Percentiles rank a stretch among this genome's conserved stretches.
Conservation (phyloP, 2,888 invertebrate genomes). For the Parochlus steinenii region DNA sequence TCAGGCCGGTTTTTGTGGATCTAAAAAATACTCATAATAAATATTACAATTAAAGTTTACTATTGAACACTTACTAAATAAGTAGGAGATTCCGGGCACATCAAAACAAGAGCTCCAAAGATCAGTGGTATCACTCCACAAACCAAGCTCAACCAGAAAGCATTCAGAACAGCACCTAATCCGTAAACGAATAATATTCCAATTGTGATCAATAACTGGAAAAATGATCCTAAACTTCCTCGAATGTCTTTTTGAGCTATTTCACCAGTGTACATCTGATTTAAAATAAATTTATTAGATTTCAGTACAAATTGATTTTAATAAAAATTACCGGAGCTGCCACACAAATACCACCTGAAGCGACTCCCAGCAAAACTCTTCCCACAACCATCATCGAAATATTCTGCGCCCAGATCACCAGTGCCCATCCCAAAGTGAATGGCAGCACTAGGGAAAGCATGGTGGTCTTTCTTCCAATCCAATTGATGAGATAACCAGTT, state of each 20-base stretch:
- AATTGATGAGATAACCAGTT: conserved; percentile 50
- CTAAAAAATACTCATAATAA: conserved; percentile 42
- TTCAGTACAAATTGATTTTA: background rate
- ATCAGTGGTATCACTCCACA: conserved; percentile 35
- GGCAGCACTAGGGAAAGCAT: conserved; percentile 35
- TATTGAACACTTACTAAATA: conserved; percentile 34
- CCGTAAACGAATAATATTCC: conserved; percentile 58
- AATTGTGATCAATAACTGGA: conserved; percentile 59
- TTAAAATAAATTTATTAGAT: background rate
- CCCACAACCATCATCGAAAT: conserved; percentile 25
- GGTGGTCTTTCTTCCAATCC: conserved; percentile 55
- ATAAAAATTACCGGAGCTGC: conserved; percentile 47
- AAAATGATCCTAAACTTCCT: conserved; percentile 61
- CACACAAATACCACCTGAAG: conserved; percentile 59
- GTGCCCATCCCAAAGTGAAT: conserved; percentile 54
- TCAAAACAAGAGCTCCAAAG: conserved; percentile 45
- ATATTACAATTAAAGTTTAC: conserved; percentile 32
- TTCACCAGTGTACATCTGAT: conserved; percentile 51
- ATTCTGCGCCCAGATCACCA: conserved; percentile 56
- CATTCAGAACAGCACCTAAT: conserved; percentile 30
- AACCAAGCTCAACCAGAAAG: conserved; percentile 24
- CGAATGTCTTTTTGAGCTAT: conserved; percentile 61
- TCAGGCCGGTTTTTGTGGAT: conserved; percentile 26
- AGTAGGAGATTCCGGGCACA: conserved; percentile 67
- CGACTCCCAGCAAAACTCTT: conserved; percentile 26